A percentile compares a stretch with the other conserved stretches of the same genome.
Evolutionary conservation across 1,140 invertebrate species (phyloP).

Genomic region (Ctenoplectra terminalis): DNA sequence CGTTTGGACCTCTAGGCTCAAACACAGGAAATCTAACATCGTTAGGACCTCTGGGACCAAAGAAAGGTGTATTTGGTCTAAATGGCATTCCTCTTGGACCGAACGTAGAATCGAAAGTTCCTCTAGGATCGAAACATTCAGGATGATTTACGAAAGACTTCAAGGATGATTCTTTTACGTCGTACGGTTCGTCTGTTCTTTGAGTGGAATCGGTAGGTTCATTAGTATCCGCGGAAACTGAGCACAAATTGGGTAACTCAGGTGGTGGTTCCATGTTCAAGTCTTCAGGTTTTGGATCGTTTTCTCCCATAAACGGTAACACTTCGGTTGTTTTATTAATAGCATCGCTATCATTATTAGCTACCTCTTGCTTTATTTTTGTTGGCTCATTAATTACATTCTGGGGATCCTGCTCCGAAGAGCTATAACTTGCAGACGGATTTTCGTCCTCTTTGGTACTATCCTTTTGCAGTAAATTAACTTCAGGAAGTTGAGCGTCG

Average conservation of each 20-base stretch:
- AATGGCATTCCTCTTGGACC: conserved; percentile 64
- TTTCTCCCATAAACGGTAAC: conserved; percentile 79
- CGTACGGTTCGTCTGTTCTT: conserved; percentile 21
- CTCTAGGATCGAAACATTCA: conserved; percentile 22
- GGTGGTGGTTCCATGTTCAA: conserved; percentile 80
- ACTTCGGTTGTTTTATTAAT: conserved; percentile 66
- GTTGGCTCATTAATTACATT: conserved; percentile 16
- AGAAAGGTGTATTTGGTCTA: conserved; percentile 28
- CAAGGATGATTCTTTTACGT: conserved; percentile 27
- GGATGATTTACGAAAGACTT: conserved; percentile 35
- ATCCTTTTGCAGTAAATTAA: conserved; percentile 37
- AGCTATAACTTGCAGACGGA: background rate
- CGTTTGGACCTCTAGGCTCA: conserved; percentile 42
- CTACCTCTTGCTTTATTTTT: conserved; percentile 28
- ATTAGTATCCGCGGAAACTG: conserved; percentile 48
- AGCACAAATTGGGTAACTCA: conserved; percentile 77
- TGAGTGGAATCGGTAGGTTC: conserved; percentile 4
- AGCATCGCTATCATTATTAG: conserved; percentile 13
- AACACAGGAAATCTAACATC: conserved; percentile 47
- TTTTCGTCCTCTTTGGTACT: conserved; percentile 28
- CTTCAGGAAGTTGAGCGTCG: conserved; percentile 59
- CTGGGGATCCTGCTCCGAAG: conserved; percentile 12
- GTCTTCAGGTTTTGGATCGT: conserved; percentile 79
- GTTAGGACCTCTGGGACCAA: conserved; percentile 41
- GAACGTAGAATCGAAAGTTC: conserved; percentile 58